Conservation (phyloP, 2,113 vertebrate species). For the Nestor notabilis region DNA sequence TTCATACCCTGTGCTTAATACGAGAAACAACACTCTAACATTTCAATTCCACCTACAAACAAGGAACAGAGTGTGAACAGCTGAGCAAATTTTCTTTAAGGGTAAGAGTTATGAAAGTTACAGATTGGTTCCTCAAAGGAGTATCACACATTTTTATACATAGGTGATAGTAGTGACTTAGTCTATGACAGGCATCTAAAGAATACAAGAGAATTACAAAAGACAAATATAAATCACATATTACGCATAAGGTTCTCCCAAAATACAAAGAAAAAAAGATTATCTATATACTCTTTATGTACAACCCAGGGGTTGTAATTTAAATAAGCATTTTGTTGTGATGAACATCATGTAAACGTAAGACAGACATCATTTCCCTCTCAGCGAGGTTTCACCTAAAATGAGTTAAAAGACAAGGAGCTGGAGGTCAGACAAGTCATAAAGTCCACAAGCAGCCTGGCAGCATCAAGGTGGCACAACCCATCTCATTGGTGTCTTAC, state of each 20-base stretch:
- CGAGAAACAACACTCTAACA: neutral
- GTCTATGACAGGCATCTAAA: neutral
- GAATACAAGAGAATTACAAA: neutral
- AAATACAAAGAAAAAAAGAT: neutral
- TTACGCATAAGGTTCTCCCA: fast-evolving
- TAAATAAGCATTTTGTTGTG: neutral
- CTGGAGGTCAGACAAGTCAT: neutral
- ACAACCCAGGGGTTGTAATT: neutral
- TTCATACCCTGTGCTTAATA: neutral
- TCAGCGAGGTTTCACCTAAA: neutral
- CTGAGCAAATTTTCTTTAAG: neutral
- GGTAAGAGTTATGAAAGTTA: neutral
- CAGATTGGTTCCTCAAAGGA: neutral
- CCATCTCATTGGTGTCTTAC: neutral
- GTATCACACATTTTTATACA: neutral
- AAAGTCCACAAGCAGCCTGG: neutral
- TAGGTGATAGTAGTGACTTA: neutral
- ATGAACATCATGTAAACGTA: neutral
- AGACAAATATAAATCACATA: neutral
- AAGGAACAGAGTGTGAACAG: fast-evolving
- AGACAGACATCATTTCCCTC: neutral
- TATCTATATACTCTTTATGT: neutral
- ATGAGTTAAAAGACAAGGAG: neutral
- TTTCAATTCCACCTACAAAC: neutral
- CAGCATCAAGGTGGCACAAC: neutral